phyloP scores from a whole-genome alignment of 1,140 invertebrate species.

The Magallana ariakensis region DNA sequence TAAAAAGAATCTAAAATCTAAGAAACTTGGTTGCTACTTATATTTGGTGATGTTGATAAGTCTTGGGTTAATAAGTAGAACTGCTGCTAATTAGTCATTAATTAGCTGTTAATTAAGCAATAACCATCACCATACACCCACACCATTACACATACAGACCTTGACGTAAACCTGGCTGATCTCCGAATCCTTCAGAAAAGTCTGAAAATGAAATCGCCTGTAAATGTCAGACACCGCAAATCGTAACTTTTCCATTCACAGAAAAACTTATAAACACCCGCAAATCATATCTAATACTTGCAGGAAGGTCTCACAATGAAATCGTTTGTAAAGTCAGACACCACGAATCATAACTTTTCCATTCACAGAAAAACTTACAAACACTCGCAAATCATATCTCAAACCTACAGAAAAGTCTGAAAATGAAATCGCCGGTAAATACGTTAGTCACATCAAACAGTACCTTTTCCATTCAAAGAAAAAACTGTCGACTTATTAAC shows the following conservation, averaged over 20 bases:
- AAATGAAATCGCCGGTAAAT: slow-evolving; percentile 54
- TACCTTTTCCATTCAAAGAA: background rate
- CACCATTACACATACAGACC: slow-evolving; percentile 13
- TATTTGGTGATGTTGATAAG: no score
- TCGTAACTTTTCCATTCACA: slow-evolving; percentile 13
- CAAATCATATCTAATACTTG: slow-evolving; percentile 32
- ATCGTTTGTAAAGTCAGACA: slow-evolving; percentile 46
- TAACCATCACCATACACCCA: background rate
- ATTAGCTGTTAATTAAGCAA: background rate
- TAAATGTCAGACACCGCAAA: slow-evolving; percentile 36
- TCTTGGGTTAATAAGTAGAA: no score
- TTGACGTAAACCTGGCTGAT: slow-evolving; percentile 43
- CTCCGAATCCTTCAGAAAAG: slow-evolving; percentile 44
- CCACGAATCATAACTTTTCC: background rate
- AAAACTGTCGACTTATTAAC: no score
- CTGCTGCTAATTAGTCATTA: no score
- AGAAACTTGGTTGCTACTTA: no score
- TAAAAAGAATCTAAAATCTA: no score
- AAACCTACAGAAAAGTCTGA: slow-evolving; percentile 46
- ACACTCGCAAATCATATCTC: background rate
- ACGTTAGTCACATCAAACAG: background rate
- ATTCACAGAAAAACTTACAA: background rate
- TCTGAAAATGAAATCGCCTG: slow-evolving; percentile 53
- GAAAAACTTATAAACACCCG: no score
- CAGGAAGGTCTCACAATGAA: slow-evolving; percentile 52